Base-by-base conservation (phyloP, 1,140 invertebrate genomes). In the Lepidostoma basale region DNA sequence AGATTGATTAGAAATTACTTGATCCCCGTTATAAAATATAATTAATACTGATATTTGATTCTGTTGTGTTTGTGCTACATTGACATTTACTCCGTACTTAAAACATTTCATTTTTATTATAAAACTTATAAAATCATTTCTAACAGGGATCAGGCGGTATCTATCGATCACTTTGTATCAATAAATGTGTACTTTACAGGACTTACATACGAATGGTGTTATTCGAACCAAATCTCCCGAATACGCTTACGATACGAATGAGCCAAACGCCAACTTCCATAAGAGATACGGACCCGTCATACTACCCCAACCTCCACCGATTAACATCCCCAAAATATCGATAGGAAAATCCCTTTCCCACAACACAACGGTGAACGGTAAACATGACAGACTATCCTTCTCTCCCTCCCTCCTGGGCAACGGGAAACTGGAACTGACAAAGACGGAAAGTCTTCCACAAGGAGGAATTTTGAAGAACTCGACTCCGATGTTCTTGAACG, bases 261-360 rank as follows among this genome's bases (percentile, higher is more conserved):
- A 73, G 69, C 70, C 73, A 75, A 76, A 83, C 75, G 78, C 79
- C 74, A 79, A 80, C 70, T 83, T 83, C 76, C 77, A 82, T 75
- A 75, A 75, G 77, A 81, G 85, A 84, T 82, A 85, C 77, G 79
- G 79, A 77, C 80, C 82, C 77, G 84, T 81, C 75, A 77, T 78
- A 74, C 79, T 76, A 75, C 85, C 77, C 52, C 78, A 78, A 79
- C 82, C 80, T 69, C 84, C 77, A 67, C 81, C 74, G 67, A 81
- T 81, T 74, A 76, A 74, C 70, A 84, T 80, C 75, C 83, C 82
- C 12, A 85, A 83, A 81, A 76, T 80, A 56, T 77, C 78, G 33
- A 77, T 81, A 66, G 75, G 74, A 9, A 79, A 78, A 67, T 78
- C 78, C 4, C 75, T 72, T 26, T 70, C 70, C 16, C 70, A 74